Conservation (phyloP, 2,113 vertebrate species). For the Puntigrus tetrazona region DNA sequence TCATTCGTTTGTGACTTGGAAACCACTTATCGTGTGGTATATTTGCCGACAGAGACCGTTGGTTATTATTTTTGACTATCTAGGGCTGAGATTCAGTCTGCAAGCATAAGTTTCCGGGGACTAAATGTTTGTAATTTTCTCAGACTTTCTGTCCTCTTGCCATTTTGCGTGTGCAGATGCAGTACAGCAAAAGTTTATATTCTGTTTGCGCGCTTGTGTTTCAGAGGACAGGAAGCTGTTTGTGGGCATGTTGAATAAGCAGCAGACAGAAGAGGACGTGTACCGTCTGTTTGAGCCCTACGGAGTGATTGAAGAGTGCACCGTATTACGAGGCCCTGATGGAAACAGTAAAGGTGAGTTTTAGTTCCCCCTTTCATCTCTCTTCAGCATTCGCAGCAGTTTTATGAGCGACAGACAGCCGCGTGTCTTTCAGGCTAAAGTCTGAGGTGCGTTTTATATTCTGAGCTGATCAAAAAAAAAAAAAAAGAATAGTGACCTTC, state of each 20-base stretch:
- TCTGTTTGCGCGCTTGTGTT: constrained; percentile 65
- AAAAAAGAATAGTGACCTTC: constrained; percentile 26
- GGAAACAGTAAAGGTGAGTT: constrained; percentile 96
- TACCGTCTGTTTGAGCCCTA: constrained; percentile 97
- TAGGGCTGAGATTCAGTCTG: not conserved
- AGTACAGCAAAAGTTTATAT: not conserved
- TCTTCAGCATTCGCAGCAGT: not conserved
- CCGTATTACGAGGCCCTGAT: constrained; percentile 93
- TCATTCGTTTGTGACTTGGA: not conserved
- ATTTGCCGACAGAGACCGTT: too few relatives aligned
- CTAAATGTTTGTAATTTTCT: not conserved
- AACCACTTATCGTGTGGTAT: not conserved
- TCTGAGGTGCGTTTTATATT: constrained; percentile 1
- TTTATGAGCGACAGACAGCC: constrained; percentile 11
- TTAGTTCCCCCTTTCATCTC: constrained; percentile 25
- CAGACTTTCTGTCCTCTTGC: not conserved
- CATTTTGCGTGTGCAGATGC: not conserved
- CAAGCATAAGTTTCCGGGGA: too few relatives aligned
- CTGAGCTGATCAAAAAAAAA: not conserved
- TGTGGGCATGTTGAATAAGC: constrained; percentile 99
- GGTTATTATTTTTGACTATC: not conserved
- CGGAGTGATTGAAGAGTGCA: constrained; percentile 97
- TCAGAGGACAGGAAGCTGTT: constrained; percentile 91
- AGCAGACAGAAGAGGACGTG: constrained; percentile 98
- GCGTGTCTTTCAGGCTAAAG: not conserved